Evolutionary conservation across 2,797 vertebrate species (phyloP).

Genomic region (Astyanax mexicanus): DNA sequence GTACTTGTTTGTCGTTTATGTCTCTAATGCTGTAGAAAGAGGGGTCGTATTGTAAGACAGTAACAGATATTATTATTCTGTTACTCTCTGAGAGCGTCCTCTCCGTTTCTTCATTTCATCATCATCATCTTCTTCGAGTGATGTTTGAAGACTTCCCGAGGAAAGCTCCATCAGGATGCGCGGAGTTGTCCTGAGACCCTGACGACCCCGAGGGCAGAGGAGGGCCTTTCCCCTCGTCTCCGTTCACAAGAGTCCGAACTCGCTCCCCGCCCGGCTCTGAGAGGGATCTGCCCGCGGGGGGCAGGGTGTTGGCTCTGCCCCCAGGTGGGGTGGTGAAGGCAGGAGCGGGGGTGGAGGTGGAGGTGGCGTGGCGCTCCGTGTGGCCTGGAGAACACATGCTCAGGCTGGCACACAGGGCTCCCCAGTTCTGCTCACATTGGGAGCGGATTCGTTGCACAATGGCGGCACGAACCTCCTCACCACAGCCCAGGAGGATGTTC

Average conservation of each 20-base stretch:
- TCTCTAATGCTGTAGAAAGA: neutral
- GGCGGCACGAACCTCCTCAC: slow-evolving; percentile 86
- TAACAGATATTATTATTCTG: neutral
- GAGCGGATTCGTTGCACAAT: slow-evolving; percentile 82
- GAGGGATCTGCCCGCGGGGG: slow-evolving; percentile 36
- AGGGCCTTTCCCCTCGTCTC: slow-evolving; percentile 52
- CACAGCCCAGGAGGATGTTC: slow-evolving; percentile 90
- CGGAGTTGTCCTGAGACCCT: slow-evolving; percentile 63
- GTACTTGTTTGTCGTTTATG: neutral
- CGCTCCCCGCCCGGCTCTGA: slow-evolving; percentile 56
- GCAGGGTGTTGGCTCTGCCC: slow-evolving; percentile 36
- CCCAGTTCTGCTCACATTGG: slow-evolving; percentile 94
- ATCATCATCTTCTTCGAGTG: slow-evolving; percentile 45
- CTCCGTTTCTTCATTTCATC: no score
- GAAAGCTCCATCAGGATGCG: slow-evolving; percentile 59
- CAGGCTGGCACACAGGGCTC: slow-evolving; percentile 87
- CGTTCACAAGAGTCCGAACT: slow-evolving; percentile 29
- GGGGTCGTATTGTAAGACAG: neutral
- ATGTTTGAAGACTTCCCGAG: slow-evolving; percentile 31
- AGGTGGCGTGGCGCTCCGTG: slow-evolving; percentile 16
- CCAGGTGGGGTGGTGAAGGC: slow-evolving; percentile 48
- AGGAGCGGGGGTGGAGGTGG: slow-evolving; percentile 37
- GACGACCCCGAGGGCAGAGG: slow-evolving; percentile 51
- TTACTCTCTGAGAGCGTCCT: neutral
- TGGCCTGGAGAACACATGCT: slow-evolving; percentile 79